Base-by-base conservation (phyloP, 1,140 invertebrate genomes). In the Drosophila suzukii region DNA sequence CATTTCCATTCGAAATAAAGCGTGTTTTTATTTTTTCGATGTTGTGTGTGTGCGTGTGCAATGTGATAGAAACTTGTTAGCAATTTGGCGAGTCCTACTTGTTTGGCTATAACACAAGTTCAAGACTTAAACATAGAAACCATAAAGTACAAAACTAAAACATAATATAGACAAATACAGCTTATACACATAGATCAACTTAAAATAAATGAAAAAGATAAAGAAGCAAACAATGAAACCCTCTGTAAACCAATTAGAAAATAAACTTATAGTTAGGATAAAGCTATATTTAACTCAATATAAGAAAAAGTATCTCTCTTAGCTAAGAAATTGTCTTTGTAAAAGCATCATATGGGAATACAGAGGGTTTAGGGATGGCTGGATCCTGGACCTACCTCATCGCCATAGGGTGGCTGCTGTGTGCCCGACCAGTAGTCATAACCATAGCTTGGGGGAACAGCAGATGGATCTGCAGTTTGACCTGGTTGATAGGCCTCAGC, bases 321-420 rank as follows among this genome's bases (percentile, higher is more conserved):
- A 27, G 27, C 27, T 27, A 27, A 27, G 27, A 27, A 27, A 27
- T 27, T 0, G 27, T 27, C 27, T 2, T 34, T 20, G 20, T 20
- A 20, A 20, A 20, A 1, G 0, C 20, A 10, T 24, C n/a, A 34
- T 30, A 30, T 56, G 44, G 55, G 38, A 39, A 60, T 43, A 43
- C 55, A 76, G 39, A 58, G 56, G 44, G 38, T 27, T 24, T 46
- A 2, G 24, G 53, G 11, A 12, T 4, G 20, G 12, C 13, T 65
- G 46, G 6, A 15, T 15, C 36, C 11, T 36, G 12, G 39, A 72
- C 83, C 39, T 71, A 88, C 83, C 83, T 88, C 83, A 47, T 88
- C 84, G 60, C 84, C 83, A 41, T 89, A 90, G 1, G 82, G 77
- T 17, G 70, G 82, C 58, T 86, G 80, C 50, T 78, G 79, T 27